Conservation (phyloP, 2,797 vertebrate genomes). For the Coregonus ussuriensis region DNA sequence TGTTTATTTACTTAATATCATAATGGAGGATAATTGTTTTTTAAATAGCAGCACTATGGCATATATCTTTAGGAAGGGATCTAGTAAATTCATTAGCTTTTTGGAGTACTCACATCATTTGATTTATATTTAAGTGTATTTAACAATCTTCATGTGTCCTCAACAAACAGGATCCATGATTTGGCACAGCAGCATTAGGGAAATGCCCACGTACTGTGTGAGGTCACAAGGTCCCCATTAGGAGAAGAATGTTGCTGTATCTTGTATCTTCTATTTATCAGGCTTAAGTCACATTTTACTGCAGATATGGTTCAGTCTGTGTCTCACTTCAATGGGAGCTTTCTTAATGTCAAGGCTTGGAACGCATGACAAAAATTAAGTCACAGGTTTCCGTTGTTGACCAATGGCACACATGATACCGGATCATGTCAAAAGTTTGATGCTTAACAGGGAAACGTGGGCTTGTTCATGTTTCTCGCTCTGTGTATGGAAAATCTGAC, state of each 20-base stretch:
- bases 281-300: not conserved
- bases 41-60: not conserved
- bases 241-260: not conserved
- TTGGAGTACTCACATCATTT: not conserved
- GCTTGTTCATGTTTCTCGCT: conserved; percentile 26
- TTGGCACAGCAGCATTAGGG: not conserved
- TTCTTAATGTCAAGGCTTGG: conserved; percentile 64
- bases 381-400: conserved; percentile 41
- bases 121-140: not conserved
- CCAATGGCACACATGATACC: conserved; percentile 32
- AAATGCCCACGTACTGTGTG: not conserved
- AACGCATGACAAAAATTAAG: conserved; percentile 59
- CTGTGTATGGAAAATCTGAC: conserved; percentile 71
- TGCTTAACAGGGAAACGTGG: conserved; percentile 51
- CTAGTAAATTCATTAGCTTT: too few species aligned
- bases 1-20: too few species aligned
- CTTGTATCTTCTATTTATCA: not conserved
- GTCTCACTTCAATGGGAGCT: not conserved
- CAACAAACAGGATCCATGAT: not conserved
- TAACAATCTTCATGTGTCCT: not conserved
- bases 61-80: not conserved
- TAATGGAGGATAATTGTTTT: not conserved
- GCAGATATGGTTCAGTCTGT: not conserved
- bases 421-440: conserved; percentile 66
- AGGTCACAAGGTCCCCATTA: not conserved